Base-by-base conservation (phyloP, 2,888 invertebrate genomes). In the Erebia aethiops region DNA sequence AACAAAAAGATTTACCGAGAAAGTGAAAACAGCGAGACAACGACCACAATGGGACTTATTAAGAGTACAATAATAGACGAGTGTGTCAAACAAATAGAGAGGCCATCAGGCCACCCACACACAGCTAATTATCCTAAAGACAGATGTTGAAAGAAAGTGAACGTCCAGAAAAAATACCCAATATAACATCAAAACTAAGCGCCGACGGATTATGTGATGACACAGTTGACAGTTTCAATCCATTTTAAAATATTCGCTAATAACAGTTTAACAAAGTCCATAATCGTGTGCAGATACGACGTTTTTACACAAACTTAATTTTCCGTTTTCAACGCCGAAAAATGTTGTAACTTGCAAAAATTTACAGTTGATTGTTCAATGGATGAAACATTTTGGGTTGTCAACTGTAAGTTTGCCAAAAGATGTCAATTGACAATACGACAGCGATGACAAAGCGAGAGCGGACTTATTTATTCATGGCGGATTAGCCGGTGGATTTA, bases 1-100 rank as follows among this genome's bases (percentile, higher is more conserved):
- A 49, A 79, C 73, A 77, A 87, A 87, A 85, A 86, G 87, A 90
- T 90, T 87, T 87, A 80, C 82, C 76, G 80, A 81, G 87, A 92
- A 91, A 92, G 92, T 90, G 92, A 92, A 92, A 92, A 89, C 86
- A 85, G 80, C 83, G 80, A 86, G 87, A 90, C 88, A 89, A 87
- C 79, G 76, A 52, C 18, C 75, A 84, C 84, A 90, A 90, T 85
- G 82, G 85, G 76, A 80, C 78, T 86, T 83, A 87, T 87, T 86
- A 87, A 75, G 74, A 78, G 76, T 49, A 80, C 79, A 85, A 89
- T 85, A 86, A 87, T 84, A 82, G 83, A 81, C 77, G 78, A 80
- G 76, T 78, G 79, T 80, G 82, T 81, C 82, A 80, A 82, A 82
- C 81, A 81, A 76, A 77, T 63, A 76, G 84, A 80, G 61, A 87